Base-by-base conservation (phyloP, 2,888 invertebrate species). In the Plagodis dolabraria region DNA sequence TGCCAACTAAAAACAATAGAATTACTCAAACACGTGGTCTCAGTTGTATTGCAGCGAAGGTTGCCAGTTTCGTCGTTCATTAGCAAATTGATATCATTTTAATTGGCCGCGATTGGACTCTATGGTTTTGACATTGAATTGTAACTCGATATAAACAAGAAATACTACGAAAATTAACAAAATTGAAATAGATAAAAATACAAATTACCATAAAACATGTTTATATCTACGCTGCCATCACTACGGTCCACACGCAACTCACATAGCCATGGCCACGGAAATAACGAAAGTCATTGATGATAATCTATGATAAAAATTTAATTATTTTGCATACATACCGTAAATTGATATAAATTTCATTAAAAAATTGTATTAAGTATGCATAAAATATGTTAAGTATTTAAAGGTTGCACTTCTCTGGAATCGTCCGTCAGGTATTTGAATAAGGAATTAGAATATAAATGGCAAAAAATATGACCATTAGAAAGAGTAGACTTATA, bases 401-500 rank as follows among this genome's bases (percentile, higher is more conserved):
- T 67, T 75, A 85, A 87, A 87, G 86, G 87, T 89, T 89, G 79
- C 75, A 77, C 74, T 74, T 86, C 85, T 75, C 88, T 89, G 88
- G 82, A 85, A 86, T 89, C 86, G 86, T 86, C 89, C 84, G 51
- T 40, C 42, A 44, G 81, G 83, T 79, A 86, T 92, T 91, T 90
- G 86, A 91, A 92, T 91, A 85, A 85, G 80, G 85, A 89, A 92
- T 92, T 92, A 91, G 91, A 92, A 90, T 90, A 89, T 61, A 87
- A 83, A 86, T 84, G 76, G 90, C 85, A 91, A 92, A 92, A 92
- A 92, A 92, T 87, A 88, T 86, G 81, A 87, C 87, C 89, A 90
- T 91, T 92, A 92, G 92, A 92, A 83, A 85, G 89, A 91, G 78
- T 73, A 45, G 77, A 73, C 76, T 76, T 75, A 76, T 71, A 75